A percentile compares a stretch with the other conserved stretches of the same genome.
These are phyloP conservation scores for Gnathonemus echidnorhynchus DNA, from an alignment of 2,113 vertebrate species.

Conservation along the genomic window DNA sequence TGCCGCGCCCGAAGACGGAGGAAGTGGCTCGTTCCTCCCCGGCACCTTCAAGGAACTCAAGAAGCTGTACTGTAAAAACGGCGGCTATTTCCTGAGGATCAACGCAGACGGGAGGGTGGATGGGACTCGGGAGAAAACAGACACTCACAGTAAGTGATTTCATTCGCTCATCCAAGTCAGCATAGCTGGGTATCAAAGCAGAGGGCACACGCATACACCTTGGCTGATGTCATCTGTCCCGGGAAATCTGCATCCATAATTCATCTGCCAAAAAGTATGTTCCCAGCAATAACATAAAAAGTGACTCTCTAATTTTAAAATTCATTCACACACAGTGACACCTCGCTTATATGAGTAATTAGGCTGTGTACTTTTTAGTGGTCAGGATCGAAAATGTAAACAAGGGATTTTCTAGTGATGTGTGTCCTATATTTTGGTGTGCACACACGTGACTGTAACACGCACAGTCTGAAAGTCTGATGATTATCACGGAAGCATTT, in stretches of 20 bases:
- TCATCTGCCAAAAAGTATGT: background rate
- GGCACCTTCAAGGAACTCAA: conserved; percentile 89
- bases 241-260: background rate
- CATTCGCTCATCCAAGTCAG: background rate
- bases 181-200: background rate
- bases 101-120: conserved; percentile 83
- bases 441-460: background rate
- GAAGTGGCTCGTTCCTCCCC: conserved; percentile 67
- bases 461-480: background rate
- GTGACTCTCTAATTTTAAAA: background rate
- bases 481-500: background rate
- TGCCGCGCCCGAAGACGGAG: conserved; percentile 66
- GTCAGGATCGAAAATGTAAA: background rate
- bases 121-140: conserved; percentile 88
- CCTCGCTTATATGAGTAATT: background rate
- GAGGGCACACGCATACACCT: background rate
- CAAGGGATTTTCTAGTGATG: background rate
- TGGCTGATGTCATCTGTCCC: background rate
- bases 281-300: background rate
- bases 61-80: conserved; percentile 91
- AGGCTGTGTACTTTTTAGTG: background rate
- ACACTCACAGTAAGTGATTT: conserved; percentile 78
- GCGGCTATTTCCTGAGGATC: conserved; percentile 89
- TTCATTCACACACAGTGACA: background rate
- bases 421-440: background rate